Evolutionary conservation across 2,888 invertebrate genomes (phyloP).

Genomic region (Eubasilissa splendida): DNA sequence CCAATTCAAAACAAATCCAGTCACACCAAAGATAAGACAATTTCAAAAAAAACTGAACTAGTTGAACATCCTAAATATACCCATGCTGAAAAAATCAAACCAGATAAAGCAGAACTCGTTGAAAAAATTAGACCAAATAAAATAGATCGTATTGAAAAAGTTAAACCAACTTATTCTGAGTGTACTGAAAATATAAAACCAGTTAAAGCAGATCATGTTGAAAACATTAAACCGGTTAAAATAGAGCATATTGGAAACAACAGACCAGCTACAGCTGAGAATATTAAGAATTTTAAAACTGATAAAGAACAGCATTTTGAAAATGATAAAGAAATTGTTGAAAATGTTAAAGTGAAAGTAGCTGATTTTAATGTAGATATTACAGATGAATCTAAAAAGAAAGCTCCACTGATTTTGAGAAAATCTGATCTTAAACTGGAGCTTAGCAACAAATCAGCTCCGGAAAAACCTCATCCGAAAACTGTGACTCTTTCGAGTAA

Average conservation of each 20-base stretch:
- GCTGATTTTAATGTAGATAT: conserved; percentile 30
- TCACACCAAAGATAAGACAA: conserved; percentile 21
- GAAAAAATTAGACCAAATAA: neutral
- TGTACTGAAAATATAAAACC: neutral
- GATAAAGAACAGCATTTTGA: conserved; percentile 16
- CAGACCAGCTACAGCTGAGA: neutral
- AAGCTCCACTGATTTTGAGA: conserved; percentile 28
- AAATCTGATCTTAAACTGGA: conserved; percentile 58
- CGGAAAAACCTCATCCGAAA: conserved; percentile 53
- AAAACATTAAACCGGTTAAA: no score
- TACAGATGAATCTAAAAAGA: conserved; percentile 29
- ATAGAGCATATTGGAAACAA: neutral
- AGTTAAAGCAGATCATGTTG: no score
- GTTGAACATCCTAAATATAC: neutral
- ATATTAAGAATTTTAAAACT: neutral
- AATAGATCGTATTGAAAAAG: neutral
- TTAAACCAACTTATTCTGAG: neutral
- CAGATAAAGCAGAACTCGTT: neutral
- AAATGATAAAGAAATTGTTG: conserved; percentile 2
- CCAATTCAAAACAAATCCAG: conserved; percentile 30
- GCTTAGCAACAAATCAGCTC: conserved; percentile 50
- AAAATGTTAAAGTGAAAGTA: conserved; percentile 15
- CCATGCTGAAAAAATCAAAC: conserved; percentile 3
- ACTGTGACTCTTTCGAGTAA: conserved; percentile 49
- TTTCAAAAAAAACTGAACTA: neutral